Base-by-base conservation (phyloP, 2,888 invertebrate genomes). In the Endotricha flammealis region DNA sequence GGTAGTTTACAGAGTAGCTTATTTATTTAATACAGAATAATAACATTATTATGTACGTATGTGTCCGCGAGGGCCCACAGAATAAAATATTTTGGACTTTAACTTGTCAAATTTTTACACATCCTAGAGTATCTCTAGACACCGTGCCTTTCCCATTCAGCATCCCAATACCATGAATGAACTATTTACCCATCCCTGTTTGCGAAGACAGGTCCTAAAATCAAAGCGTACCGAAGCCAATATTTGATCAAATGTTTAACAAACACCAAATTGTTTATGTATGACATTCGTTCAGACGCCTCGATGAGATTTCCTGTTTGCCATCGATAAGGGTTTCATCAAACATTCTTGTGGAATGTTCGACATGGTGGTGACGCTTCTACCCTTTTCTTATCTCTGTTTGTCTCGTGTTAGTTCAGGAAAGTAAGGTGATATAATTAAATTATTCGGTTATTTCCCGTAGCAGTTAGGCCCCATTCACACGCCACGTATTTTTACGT, bases 241-340 rank as follows among this genome's bases (percentile, higher is more conserved):
- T 66, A 57, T 67, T 69, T 65, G 64, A 57, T 50, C 46, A 48
- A 54, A 58, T 50, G 49, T 64, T 63, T 58, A 57, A 40, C 59
- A 63, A 64, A 64, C 56, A 54, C 41, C 52, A 44, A 53, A 48
- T 48, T 45, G 53, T 45, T 53, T 50, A 46, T 56, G 58, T 58
- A 53, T 49, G 52, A 60, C 56, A 57, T 60, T 61, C 53, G 53
- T 48, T 46, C 46, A 53, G 49, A 58, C 65, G 58, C 58, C 59
- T 61, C 32, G 25, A 9, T 50, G 45, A 50, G 64, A 64, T 69
- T 65, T 72, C 71, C 71, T 72, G 71, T 72, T 63, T 62, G 58
- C 41, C 37, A 20, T 46, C 63, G 71, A 72, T 70, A 72, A 70
- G 70, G 68, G 65, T 53, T 60, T 60, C 44, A 56, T 52, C 62